Base-by-base conservation (phyloP, 2,888 invertebrate species). In the Dione vanillae region DNA sequence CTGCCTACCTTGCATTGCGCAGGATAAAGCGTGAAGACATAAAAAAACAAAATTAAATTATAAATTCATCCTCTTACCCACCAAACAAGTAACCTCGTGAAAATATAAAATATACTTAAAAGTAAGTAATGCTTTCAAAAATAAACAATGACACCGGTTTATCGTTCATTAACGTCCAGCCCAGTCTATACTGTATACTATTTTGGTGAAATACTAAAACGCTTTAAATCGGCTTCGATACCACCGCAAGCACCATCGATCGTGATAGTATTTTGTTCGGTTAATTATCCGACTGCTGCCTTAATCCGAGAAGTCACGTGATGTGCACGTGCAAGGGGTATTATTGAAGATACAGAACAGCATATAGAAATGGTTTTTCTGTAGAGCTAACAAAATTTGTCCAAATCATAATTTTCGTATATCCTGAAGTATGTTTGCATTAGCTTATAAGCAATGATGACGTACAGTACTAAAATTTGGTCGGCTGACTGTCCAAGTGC, bases 301-400 rank as follows among this genome's bases (percentile, higher is more conserved):
- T 86, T 92, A 91, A 93, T 92, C 92, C 92, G 83, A 82, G 78
- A 77, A 83, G 92, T 85, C 92, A 92, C 92, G 92, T 92, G 92
- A 87, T 88, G 80, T 82, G 88, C 92, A 93, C 92, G 92, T 90
- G 92, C 87, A 78, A 72, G 79, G 78, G 79, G 79, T 85, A 87
- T 86, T 85, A 82, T 82, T 78, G 79, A 81, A 54, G 47, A 19
- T 20, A 35, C 45, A 64, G 68, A 64, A 69, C 47, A 64, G 45
- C 16, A 54, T 40, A 49, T 16, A 19, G 64, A 64, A 64, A 64
- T 64, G 37, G 16, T 16, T 40, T 35, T 14, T 16, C 14, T 0
- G 8, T 49, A 64, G 37, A 47, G 14, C 0, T 10, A 1, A 11
- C 20, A 16, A 62, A 7, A 43, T 16, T 19, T 52, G 14, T 12